These are phyloP conservation scores for Calcarius lapponicus DNA, from an alignment of 2,797 vertebrate genomes.

Conservation along the genomic window DNA sequence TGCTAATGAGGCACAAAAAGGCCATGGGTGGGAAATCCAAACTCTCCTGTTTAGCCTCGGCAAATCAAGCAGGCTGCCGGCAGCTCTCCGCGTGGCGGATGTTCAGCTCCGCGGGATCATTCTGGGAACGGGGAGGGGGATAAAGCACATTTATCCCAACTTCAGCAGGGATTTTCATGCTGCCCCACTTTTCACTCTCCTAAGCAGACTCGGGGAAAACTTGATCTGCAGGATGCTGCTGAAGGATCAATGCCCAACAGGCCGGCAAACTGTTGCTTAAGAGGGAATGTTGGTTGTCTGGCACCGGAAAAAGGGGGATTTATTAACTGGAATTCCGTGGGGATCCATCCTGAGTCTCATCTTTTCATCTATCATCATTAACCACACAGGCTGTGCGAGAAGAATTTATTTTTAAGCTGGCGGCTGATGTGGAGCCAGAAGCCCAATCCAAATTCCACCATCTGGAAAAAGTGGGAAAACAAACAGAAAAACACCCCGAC, in stretches of 20 bases:
- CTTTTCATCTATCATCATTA: neutral
- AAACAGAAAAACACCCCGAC: neutral
- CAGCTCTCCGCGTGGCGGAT: neutral
- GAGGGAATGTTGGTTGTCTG: neutral
- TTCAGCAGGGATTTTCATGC: neutral
- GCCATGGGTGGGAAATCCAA: conserved; percentile 44
- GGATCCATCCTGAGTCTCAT: neutral
- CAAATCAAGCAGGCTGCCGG: neutral
- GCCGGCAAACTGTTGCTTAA: neutral
- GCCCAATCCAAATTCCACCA: neutral
- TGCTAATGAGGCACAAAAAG: conserved; percentile 45
- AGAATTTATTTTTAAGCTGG: neutral
- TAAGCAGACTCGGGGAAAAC: neutral
- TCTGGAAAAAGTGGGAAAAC: neutral
- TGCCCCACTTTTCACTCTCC: neutral
- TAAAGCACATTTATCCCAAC: neutral
- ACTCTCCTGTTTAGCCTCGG: neutral
- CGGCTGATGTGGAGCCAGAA: neutral
- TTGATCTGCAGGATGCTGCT: neutral
- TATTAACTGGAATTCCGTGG: neutral
- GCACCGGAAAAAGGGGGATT: neutral
- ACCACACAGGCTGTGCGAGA: neutral
- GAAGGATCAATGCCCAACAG: neutral
- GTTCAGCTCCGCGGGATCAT: neutral
- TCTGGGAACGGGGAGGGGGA: neutral